Base-by-base conservation (phyloP, 1,140 invertebrate genomes). In the Pachyrhynchus sulphureomaculatus region DNA sequence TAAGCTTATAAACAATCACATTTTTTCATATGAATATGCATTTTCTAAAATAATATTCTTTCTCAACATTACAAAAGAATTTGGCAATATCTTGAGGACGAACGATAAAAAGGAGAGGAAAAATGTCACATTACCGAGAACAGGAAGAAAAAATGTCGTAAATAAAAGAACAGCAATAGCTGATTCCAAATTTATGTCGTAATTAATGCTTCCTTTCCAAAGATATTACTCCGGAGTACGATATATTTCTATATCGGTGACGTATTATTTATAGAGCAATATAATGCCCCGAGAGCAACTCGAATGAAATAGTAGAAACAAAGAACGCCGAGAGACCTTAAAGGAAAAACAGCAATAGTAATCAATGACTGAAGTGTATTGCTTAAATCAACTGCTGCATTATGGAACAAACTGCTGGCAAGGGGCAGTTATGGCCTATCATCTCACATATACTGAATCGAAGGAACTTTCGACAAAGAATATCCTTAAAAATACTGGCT, bases 341-440 rank as follows among this genome's bases (percentile, higher is more conserved):
- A 48, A 45, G 45, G 53, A 58, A 60, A 58, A 64, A 64, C 39
- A 65, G 61, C 66, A 68, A 68, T 67, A 73, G 65, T 64, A 72
- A 73, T 69, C 64, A 72, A 67, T 64, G 66, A 68, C 59, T 64
- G 60, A 64, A 70, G 67, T 71, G 62, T 68, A 69, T 68, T 68
- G 67, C 70, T 70, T 70, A 72, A 72, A 73, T 73, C 72, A 73
- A 72, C 67, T 65, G 66, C 61, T 64, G 68, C 65, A 72, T 71
- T 69, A 71, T 67, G 70, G 67, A 73, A 72, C 67, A 69, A 72
- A 73, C 70, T 69, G 69, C 70, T 68, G 64, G 60, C 65, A 39
- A 58, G 66, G 68, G 68, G 68, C 67, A 67, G 66, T 73, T 73
- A 73, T 69, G 69, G 70, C 57, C 71, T 61, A 75, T 75, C 73